Base-by-base conservation (phyloP, 2,888 invertebrate genomes). In the Cryptocephalus primarius region DNA sequence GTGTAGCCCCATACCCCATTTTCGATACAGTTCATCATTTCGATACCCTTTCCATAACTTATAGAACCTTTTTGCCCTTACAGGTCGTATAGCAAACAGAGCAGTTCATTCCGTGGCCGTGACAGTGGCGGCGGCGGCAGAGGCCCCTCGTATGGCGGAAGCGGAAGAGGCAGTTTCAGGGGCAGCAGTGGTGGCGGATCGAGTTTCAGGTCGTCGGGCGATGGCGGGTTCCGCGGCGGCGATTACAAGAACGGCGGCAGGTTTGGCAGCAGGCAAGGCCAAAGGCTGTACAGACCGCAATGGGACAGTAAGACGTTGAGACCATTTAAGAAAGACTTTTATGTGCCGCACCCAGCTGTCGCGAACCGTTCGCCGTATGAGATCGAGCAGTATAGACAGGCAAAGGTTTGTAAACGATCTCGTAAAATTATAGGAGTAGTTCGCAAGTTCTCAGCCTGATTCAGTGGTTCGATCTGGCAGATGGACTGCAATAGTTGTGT, bases 261-360 rank as follows among this genome's bases (percentile, higher is more conserved):
- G 60, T 61, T 64, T 60, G 66, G 68, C 57, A 60, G 58, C 38
- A 54, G 60, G n/a, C 59, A 59, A 13, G 75, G 77, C 32, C 72
- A 78, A 32, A 75, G 76, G 8, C 74, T 77, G 14, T 71, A 80
- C 32, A 76, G 75, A 52, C 81, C 41, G 76, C 59, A 83, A 61
- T 91, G 90, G 90, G 88, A 89, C 61, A 63, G 82, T 43, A 79
- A 75, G 50, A 74, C 81, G 49, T 67, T 91, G 32, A 81, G 82
- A 56, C 83, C 87, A 1, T 88, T 91, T 66, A 86, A 89, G 60
- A 91, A 91, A 71, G 86, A 88, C 59, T 90, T 90, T 63, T 91
- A 91, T 64, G 72, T 82, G 45, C 88, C 89, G 13, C 82, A 84
- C 60, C 75, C 77, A 4, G 74, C 77, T 48, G 85, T 88, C 1